Conservation (phyloP, 2,888 invertebrate species). For the Drosophila koepferae region DNA sequence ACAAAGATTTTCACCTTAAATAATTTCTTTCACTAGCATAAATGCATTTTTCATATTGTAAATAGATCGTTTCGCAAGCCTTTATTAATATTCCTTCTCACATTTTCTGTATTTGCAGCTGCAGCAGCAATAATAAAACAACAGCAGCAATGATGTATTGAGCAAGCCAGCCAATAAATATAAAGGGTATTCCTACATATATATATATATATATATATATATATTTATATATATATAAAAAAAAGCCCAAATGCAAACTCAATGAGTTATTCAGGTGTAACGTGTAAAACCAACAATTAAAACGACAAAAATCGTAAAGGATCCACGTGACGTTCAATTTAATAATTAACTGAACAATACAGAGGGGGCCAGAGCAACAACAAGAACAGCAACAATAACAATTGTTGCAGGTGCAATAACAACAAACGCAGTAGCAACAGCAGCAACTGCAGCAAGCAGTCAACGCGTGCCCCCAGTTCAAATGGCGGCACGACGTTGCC, state of each 20-base stretch:
- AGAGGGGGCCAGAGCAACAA: not conserved
- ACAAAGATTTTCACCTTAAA: not conserved
- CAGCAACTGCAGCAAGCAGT: constrained; percentile 11
- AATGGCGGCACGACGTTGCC: constrained; percentile 82
- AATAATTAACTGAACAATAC: constrained; percentile 28
- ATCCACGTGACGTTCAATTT: constrained; percentile 26
- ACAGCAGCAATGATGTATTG: constrained; percentile 53
- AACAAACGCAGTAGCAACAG: constrained; percentile 7
- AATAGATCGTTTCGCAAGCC: not conserved
- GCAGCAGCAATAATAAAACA: not conserved
- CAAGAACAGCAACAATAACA: not conserved
- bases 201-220: constrained; percentile 1
- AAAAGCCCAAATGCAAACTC: constrained; percentile 23
- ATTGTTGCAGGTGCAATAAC: not conserved
- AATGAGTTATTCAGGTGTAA: constrained; percentile 58
- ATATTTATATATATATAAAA: constrained; percentile 1
- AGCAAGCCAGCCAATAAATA: constrained; percentile 21
- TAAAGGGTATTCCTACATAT: constrained; percentile 11
- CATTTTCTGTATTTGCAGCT: constrained; percentile 47
- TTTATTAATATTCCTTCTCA: not conserved
- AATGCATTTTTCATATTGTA: not conserved
- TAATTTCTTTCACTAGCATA: not conserved
- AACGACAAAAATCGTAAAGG: constrained; percentile 13
- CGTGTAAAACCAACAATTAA: constrained; percentile 60
- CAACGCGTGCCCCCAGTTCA: constrained; percentile 74